Base-by-base conservation (phyloP, 2,888 invertebrate species). In the Sarcophaga variegata region DNA sequence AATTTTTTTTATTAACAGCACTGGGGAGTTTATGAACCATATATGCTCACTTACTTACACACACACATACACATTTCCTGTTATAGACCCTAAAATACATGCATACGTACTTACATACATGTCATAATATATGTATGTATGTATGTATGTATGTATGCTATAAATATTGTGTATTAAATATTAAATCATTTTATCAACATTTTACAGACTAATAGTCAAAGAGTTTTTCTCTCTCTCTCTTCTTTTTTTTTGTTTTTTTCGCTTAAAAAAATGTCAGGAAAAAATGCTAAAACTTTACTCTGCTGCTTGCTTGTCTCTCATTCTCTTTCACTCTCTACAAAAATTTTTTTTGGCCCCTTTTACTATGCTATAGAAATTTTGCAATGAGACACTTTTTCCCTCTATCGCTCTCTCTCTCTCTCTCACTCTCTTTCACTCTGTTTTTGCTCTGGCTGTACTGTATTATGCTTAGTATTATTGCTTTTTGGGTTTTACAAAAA, bases 181-280 rank as follows among this genome's bases (percentile, higher is more conserved):
- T 78, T 78, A 84, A 83, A 81, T 79, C 25, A 87, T 74, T 87
- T 87, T 87, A 87, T 83, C 86, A 81, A 45, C 66, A 12, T 70
- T 83, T 81, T 60, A 75, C 82, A 79, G 83, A 80, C 83, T 59
- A 66, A 60, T 80, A 80, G 76, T 80, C 80, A 84, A 84, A 84
- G 71, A 60, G 49, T 49, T 47, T 12, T 60, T 0, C 8, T 8
- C 0, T 37, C 10, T 37, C 37, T 6, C 37, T 37, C 37, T 37
- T 10, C 10, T 37, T 49, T 54, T 14, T 14, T 54, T 4, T 14
- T 14, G 4, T 49, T 12, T 49, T 49, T 27, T 25, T 20, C 62
- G n/a, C 54, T 47, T 64, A 10, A 22, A 74, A 59, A 54, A 67
- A 27, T 4, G 0, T 17, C 6, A 17, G 6, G n/a, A 66, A 75